Evolutionary conservation across 2,888 invertebrate genomes (phyloP).

Genomic region (Acleris literana): DNA sequence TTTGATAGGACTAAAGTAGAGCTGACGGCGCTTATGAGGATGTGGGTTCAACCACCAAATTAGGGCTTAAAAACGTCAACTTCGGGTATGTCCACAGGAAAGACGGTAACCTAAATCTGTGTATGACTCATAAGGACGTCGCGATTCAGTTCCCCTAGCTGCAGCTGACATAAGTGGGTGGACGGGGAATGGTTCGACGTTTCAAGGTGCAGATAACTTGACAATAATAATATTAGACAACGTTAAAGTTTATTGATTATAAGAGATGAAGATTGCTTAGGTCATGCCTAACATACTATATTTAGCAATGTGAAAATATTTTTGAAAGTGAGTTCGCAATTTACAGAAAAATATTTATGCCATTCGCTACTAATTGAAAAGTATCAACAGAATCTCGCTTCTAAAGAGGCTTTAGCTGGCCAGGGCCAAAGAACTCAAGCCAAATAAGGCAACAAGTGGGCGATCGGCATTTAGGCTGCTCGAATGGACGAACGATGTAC

Average conservation of each 20-base stretch:
- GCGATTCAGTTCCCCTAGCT: constrained; percentile 42
- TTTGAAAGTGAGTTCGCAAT: background rate
- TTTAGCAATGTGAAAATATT: background rate
- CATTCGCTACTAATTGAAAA: constrained; percentile 15
- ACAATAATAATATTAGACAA: background rate
- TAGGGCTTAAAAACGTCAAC: too few relatives aligned
- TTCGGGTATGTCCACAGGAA: too few relatives aligned
- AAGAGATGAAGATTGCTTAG: background rate
- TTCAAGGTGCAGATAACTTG: constrained; percentile 28
- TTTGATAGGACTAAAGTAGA: too few relatives aligned
- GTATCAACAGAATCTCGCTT: constrained; percentile 17
- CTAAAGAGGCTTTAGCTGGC: constrained; percentile 50
- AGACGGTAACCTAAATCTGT: too few relatives aligned
- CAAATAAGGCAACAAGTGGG: constrained; percentile 67
- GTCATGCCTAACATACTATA: background rate
- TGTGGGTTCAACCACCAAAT: too few relatives aligned
- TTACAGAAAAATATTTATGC: constrained; percentile 10
- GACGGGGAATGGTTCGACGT: constrained; percentile 31
- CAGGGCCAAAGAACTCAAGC: constrained; percentile 57
- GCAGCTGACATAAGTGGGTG: constrained; percentile 35
- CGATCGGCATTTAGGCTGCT: constrained; percentile 69
- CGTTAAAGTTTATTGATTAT: background rate
- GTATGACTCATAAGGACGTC: too few relatives aligned
- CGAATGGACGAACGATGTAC: constrained; percentile 45
- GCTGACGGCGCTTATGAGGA: too few relatives aligned